A percentile compares a stretch with the other conserved stretches of the same genome.
phyloP scores from a whole-genome alignment of 2,888 invertebrate species.

The Chaitophorus viminalis region DNA sequence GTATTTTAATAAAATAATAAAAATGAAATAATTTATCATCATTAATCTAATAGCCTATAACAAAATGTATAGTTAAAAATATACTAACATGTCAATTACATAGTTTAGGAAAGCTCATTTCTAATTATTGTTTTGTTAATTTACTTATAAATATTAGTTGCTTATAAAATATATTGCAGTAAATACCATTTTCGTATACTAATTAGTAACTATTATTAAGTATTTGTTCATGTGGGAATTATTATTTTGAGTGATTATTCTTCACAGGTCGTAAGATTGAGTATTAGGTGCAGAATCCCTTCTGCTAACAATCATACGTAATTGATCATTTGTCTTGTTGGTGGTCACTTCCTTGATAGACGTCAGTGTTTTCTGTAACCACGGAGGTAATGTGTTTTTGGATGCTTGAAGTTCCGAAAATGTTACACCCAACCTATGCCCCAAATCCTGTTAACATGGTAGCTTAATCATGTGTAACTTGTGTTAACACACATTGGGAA shows the following conservation, averaged over 20 bases:
- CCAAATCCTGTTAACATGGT: slow-evolving; percentile 76
- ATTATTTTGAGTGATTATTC: background rate
- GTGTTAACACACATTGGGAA: background rate
- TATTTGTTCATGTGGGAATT: slow-evolving; percentile 31
- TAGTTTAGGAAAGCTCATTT: slow-evolving; percentile 41
- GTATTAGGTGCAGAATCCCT: slow-evolving; percentile 50
- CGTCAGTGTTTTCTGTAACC: slow-evolving; percentile 91
- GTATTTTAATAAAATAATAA: background rate
- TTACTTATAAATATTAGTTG: background rate
- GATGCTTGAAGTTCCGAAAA: slow-evolving; percentile 79
- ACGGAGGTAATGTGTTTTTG: slow-evolving; percentile 87
- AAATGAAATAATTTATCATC: slow-evolving; percentile 4
- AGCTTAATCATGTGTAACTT: slow-evolving; percentile 32
- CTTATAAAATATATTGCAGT: slow-evolving; percentile 34
- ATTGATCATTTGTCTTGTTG: slow-evolving; percentile 64
- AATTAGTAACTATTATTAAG: slow-evolving; percentile 22
- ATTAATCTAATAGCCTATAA: background rate
- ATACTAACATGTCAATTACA: background rate
- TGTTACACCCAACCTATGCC: slow-evolving; percentile 87
- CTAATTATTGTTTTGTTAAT: slow-evolving; percentile 45
- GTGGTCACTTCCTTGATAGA: slow-evolving; percentile 70
- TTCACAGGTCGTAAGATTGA: slow-evolving; percentile 36
- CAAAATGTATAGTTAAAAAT: slow-evolving; percentile 15
- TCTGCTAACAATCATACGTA: slow-evolving; percentile 51
- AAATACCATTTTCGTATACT: background rate